Evolutionary conservation across 1,140 invertebrate species (phyloP).

Genomic region (Arctopsyche grandis): DNA sequence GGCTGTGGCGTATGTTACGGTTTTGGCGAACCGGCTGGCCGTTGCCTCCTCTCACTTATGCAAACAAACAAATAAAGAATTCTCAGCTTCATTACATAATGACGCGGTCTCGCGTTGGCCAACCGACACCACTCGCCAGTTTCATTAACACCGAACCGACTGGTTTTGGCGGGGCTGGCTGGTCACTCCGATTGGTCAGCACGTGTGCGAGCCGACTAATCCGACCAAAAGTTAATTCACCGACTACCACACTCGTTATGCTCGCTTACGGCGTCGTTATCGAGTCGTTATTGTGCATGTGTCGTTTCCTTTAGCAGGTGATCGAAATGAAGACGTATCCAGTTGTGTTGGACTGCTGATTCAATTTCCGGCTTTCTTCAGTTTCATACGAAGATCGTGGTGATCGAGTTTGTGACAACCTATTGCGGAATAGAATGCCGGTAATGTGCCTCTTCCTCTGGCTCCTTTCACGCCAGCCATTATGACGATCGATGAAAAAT

Average conservation of each 20-base stretch:
- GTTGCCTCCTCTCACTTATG: conserved; percentile 28
- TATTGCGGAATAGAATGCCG: too few species aligned
- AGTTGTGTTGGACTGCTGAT: too few species aligned
- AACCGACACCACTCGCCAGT: neutral
- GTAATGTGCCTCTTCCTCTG: too few species aligned
- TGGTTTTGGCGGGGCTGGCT: conserved; percentile 5
- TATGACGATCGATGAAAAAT: too few species aligned
- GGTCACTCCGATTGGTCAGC: neutral
- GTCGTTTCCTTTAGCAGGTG: neutral
- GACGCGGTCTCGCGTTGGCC: neutral
- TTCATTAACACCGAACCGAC: conserved; percentile 35
- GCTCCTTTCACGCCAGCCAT: too few species aligned
- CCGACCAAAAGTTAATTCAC: neutral
- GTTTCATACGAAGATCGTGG: too few species aligned
- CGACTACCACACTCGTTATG: too few species aligned
- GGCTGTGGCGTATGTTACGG: conserved; percentile 15
- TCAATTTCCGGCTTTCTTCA: too few species aligned
- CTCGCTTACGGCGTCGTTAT: neutral
- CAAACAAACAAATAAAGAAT: conserved; percentile 37
- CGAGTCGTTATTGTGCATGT: neutral
- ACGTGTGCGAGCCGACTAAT: neutral
- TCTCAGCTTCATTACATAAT: conserved; percentile 27
- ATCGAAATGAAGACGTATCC: neutral
- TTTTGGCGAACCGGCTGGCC: conserved; percentile 17
- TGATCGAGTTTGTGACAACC: too few species aligned